Evolutionary conservation across 2,797 vertebrate genomes (phyloP), one percentile per base, ranked within the genome.

Genomic region (Cossypha niveicapilla): DNA sequence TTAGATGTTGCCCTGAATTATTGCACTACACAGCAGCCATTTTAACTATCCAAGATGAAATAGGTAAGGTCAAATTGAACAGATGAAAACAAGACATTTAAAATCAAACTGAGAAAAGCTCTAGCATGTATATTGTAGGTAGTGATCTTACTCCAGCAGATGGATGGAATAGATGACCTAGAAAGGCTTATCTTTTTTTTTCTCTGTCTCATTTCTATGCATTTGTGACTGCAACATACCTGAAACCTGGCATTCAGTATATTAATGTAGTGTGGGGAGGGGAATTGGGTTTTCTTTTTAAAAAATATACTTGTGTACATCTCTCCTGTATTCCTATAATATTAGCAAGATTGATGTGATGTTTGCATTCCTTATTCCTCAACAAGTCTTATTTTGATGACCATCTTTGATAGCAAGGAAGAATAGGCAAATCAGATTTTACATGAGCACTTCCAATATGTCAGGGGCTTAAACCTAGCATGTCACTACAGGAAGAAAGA

Each of bases 41-140:
- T 96, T 97, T 95, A 93, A 90, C 74, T 74, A 78, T 65, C 63
- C 77, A 86, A 93, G 90, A 96, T 92, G 75, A 93, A 95, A 96
- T 93, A 96, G 91, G 96, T 94, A 97, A 92, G 90, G 90, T 94
- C 91, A 94, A 93, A 86, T 61, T 1, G 30, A 93, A 66, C 58
- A 95, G 93, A 94, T 83, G 88, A 79, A 95, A 96, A 93, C 32
- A 86, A 88, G 86, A 78, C 81, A 72, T 91, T 88, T 94, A 84
- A 96, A 95, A 92, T 83, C 73, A 91, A 73, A 74, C 73, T 80
- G 85, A 92, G 67, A 84, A 94, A 75, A 90, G 10, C 73, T 92
- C 67, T 90, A 93, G 62, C 17, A 58, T 94, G 71, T 88, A 54
- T 88, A 35, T 81, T 68, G 68, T 77, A 95, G 78, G 48, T 75